A percentile compares a stretch with the other conserved stretches of the same genome.
Evolutionary conservation across 2,797 vertebrate genomes (phyloP).

Genomic region (Yasuhikotakia modesta): DNA sequence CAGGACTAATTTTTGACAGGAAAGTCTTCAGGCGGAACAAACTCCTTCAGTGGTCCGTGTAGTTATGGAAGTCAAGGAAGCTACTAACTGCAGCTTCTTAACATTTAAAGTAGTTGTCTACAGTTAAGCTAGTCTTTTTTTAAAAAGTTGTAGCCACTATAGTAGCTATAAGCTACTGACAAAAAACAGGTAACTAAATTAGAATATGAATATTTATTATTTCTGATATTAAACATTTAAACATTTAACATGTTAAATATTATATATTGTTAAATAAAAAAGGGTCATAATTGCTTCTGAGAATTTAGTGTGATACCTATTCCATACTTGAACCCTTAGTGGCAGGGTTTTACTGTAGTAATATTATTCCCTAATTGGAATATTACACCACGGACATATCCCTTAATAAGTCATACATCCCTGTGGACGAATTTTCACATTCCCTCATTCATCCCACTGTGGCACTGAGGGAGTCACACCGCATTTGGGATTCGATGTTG

Average conservation of each 20-base stretch:
- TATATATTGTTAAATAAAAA: no score
- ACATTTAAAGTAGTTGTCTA: no score
- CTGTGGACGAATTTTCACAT: slow-evolving; percentile 20
- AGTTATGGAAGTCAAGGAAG: not conserved
- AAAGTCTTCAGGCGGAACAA: slow-evolving; percentile 5
- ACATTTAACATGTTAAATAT: no score
- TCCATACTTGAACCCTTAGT: not conserved
- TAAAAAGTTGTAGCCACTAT: no score
- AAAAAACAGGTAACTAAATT: no score
- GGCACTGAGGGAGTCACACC: slow-evolving; percentile 33
- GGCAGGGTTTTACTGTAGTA: slow-evolving; percentile 24
- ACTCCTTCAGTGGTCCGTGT: not conserved
- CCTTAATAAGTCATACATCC: slow-evolving; percentile 33
- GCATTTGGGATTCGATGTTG: slow-evolving; percentile 36
- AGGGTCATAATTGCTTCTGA: no score
- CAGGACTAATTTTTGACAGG: not conserved
- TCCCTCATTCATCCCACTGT: slow-evolving; percentile 16
- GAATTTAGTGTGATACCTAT: not conserved
- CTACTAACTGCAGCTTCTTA: not conserved
- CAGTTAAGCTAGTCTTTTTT: no score
- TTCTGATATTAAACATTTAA: no score
- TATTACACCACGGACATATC: slow-evolving; percentile 12
- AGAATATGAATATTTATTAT: no score
- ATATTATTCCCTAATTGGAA: slow-evolving; percentile 24
- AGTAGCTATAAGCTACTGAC: no score